Evolutionary conservation across 37 sponge, comb jelly and placozoan species (phyloP).

Genomic region (Theonella swinhoei): DNA sequence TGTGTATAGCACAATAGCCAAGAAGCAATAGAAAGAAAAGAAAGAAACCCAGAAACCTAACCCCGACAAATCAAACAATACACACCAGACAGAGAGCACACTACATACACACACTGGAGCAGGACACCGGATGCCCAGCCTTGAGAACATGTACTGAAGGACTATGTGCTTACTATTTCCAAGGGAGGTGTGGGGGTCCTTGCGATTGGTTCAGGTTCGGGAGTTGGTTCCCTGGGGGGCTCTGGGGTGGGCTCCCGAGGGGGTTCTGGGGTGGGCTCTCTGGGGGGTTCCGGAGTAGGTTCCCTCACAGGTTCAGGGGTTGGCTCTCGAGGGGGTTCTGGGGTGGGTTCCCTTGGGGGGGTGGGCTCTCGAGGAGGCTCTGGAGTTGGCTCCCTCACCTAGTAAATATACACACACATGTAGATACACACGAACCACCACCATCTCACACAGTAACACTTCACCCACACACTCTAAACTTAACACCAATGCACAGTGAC

Average conservation of each 20-base stretch:
- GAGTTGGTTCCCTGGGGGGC: conserved; percentile 36
- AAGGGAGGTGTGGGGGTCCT: conserved; percentile 4
- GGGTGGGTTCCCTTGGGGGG: conserved; percentile 42
- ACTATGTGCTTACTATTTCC: neutral
- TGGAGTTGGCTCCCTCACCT: conserved; percentile 8
- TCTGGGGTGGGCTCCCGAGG: conserved; percentile 43
- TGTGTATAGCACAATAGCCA: too few species aligned
- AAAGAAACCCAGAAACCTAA: too few species aligned
- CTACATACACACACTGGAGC: too few species aligned
- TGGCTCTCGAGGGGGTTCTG: conserved; percentile 29
- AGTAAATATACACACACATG: too few species aligned
- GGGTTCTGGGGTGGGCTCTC: conserved; percentile 48
- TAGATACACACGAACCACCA: neutral
- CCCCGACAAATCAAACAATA: too few species aligned
- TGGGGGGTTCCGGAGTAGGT: conserved; percentile 35
- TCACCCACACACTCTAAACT: neutral
- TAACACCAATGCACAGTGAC: neutral
- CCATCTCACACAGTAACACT: neutral
- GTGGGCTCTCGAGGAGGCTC: conserved; percentile 38
- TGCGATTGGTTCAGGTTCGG: conserved; percentile 10
- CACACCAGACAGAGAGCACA: too few species aligned
- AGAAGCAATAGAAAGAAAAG: too few species aligned
- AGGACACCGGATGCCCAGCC: too few species aligned
- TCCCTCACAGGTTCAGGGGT: conserved; percentile 23
- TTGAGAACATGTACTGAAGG: too few species aligned